Evolutionary conservation across 2,113 vertebrate species (phyloP).

Genomic region (Nipponia nippon): DNA sequence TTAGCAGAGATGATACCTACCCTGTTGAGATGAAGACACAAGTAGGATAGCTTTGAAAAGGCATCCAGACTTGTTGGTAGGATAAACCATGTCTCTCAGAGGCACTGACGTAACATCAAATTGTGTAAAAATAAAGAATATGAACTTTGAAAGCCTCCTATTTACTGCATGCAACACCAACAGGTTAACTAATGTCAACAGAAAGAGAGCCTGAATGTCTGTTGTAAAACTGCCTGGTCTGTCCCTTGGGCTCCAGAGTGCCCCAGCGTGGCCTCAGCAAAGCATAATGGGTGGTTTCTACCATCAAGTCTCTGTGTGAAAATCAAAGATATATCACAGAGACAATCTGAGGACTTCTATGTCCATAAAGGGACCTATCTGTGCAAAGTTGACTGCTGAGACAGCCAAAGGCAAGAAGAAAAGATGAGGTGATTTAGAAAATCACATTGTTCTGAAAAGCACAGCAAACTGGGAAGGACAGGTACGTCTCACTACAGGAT

Average conservation of each 20-base stretch:
- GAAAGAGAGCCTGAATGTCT: not conserved
- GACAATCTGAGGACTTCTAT: not conserved
- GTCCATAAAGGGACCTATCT: not conserved
- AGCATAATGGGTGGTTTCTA: not conserved
- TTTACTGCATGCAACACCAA: not conserved
- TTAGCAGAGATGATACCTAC: not conserved
- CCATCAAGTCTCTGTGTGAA: not conserved
- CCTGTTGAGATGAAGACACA: not conserved
- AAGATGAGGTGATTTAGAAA: not conserved
- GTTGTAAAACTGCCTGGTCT: not conserved
- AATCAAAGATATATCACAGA: not conserved
- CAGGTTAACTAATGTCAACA: not conserved
- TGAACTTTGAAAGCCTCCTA: not conserved
- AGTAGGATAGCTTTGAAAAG: not conserved
- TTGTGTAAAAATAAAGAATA: not conserved
- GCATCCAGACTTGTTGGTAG: not conserved
- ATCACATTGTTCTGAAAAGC: not conserved
- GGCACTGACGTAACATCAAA: not conserved
- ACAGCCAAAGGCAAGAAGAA: not conserved
- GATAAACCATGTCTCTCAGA: not conserved
- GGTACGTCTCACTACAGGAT: not conserved
- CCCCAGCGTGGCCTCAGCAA: not conserved
- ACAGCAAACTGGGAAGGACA: rapidly evolving
- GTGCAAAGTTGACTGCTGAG: not conserved
- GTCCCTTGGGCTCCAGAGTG: too few relatives aligned